These are phyloP conservation scores for Ectobius pallidus DNA, from an alignment of 2,888 invertebrate genomes.

Conservation along the genomic window DNA sequence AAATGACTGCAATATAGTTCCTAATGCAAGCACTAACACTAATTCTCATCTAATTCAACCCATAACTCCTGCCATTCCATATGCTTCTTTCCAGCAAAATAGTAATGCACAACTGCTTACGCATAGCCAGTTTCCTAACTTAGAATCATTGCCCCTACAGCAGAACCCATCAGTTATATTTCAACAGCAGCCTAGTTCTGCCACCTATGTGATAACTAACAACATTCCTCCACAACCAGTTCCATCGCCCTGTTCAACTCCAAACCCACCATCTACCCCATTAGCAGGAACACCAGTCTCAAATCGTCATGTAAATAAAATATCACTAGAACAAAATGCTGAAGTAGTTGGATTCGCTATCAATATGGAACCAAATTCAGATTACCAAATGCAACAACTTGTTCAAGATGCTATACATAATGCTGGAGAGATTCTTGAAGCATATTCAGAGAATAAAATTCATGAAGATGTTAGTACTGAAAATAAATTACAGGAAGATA, in stretches of 20 bases:
- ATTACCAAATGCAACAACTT: background rate
- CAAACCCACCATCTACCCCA: slow-evolving; percentile 26
- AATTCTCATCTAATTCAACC: background rate
- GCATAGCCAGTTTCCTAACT: background rate
- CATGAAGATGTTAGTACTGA: background rate
- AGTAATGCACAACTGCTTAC: slow-evolving; percentile 5
- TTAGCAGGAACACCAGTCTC: background rate
- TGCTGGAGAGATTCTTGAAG: slow-evolving; percentile 8
- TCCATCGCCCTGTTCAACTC: slow-evolving; percentile 34
- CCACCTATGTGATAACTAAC: slow-evolving; percentile 5
- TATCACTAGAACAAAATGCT: background rate
- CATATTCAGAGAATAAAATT: background rate
- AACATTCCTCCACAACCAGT: background rate
- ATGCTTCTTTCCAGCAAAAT: slow-evolving; percentile 11
- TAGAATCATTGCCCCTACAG: slow-evolving; percentile 13
- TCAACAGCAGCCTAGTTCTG: slow-evolving; percentile 25
- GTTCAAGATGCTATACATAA: background rate
- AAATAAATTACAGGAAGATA: slow-evolving; percentile 16
- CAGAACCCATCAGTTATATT: slow-evolving; percentile 46
- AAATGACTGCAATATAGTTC: background rate
- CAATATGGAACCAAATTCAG: no score
- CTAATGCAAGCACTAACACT: slow-evolving; percentile 1
- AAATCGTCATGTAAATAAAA: background rate
- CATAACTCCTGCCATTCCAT: background rate
- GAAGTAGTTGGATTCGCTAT: background rate